A percentile compares a stretch with the other conserved stretches of the same genome.
phyloP scores from a whole-genome alignment of 1,140 invertebrate species.

The Melitaea cinxia region DNA sequence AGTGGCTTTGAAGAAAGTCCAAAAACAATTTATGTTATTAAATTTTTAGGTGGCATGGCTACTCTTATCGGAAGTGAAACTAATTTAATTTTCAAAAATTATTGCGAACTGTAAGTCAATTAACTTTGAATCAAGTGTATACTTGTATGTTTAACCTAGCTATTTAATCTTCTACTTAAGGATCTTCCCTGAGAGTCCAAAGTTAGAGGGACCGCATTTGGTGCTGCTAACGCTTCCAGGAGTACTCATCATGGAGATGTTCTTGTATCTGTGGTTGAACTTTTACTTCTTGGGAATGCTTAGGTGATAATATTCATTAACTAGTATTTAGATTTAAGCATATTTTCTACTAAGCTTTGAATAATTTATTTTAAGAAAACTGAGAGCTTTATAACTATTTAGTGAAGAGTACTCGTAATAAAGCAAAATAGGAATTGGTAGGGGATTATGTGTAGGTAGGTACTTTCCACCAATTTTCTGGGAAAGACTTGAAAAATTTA shows the following conservation, averaged over 20 bases:
- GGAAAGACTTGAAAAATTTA: too few species aligned
- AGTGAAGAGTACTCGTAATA: too few species aligned
- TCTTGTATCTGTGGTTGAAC: slow-evolving; percentile 82
- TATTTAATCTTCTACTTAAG: neutral
- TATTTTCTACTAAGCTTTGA: too few species aligned
- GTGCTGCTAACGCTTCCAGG: slow-evolving; percentile 80
- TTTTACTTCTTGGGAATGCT: slow-evolving; percentile 83
- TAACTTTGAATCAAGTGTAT: slow-evolving; percentile 8
- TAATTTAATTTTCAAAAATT: slow-evolving; percentile 90
- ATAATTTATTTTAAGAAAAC: too few species aligned
- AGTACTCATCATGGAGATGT: slow-evolving; percentile 81
- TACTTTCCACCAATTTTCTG: too few species aligned
- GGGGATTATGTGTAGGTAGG: too few species aligned
- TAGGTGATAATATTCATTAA: slow-evolving; percentile 43
- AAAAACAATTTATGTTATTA: too few species aligned
- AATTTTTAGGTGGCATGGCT: slow-evolving; percentile 85
- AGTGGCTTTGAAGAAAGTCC: neutral
- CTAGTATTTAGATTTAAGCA: too few species aligned
- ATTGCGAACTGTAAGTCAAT: slow-evolving; percentile 83
- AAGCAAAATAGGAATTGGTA: too few species aligned
- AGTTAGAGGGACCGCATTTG: slow-evolving; percentile 78
- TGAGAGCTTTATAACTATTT: too few species aligned
- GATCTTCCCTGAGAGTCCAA: slow-evolving; percentile 55
- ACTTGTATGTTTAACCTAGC: neutral
- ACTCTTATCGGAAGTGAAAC: slow-evolving; percentile 92